A percentile compares a stretch with the other conserved stretches of the same genome.
phyloP scores from a whole-genome alignment of 2,797 vertebrate genomes.

The Enteromius thamalakanensis region DNA sequence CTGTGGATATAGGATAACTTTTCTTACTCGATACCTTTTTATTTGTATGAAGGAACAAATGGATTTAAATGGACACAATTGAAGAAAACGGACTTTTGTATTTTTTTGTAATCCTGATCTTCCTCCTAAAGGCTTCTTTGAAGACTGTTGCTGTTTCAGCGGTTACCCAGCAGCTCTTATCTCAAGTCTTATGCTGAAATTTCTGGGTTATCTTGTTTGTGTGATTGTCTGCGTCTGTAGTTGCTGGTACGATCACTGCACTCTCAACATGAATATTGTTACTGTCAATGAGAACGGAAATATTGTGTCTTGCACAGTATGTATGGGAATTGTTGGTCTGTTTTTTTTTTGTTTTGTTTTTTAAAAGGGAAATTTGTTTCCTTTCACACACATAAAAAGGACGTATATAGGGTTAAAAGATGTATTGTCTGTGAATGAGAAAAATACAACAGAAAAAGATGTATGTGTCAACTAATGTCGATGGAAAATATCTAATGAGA shows the following conservation, averaged over 20 bases:
- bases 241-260: conserved; percentile 60
- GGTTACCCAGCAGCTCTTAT: conserved; percentile 12
- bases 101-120: conserved; percentile 67
- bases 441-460: conserved; percentile 61
- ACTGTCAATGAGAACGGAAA: conserved; percentile 57
- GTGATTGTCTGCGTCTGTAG: conserved; percentile 31
- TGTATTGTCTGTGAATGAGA: conserved; percentile 68
- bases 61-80: conserved; percentile 5
- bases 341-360: conserved; percentile 39
- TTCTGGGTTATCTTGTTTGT: conserved; percentile 36
- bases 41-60: conserved; percentile 29
- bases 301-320: conserved; percentile 66
- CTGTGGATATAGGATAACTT: conserved; percentile 25
- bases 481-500: conserved; percentile 54
- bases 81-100: conserved; percentile 3
- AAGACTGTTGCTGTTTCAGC: conserved; percentile 23
- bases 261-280: conserved; percentile 66
- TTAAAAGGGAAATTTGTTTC: conserved; percentile 63
- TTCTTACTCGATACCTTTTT: conserved; percentile 29
- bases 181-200: conserved; percentile 14
- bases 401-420: conserved; percentile 66
- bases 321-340: conserved; percentile 50
- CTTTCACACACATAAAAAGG: conserved; percentile 52
- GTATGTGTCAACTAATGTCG: conserved; percentile 52
- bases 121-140: conserved; percentile 61